Base-by-base conservation (phyloP, 1,140 invertebrate species). In the Meloidogyne chitwoodi region DNA sequence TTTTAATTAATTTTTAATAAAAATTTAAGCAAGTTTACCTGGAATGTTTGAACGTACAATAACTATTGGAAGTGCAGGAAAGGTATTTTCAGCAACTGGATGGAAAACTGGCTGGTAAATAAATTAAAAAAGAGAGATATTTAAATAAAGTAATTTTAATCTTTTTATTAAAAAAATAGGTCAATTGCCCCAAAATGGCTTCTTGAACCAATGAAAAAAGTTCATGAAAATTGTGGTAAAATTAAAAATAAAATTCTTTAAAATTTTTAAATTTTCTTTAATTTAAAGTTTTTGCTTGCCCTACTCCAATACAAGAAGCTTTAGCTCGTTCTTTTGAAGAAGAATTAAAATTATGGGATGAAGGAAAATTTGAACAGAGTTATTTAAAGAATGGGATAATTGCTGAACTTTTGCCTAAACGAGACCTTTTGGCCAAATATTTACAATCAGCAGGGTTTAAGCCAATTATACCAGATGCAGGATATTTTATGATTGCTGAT, bases 11-110 rank as follows among this genome's bases (percentile, higher is more conserved):
- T 19, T 16, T 19, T 22, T 19, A 48, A 29, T 27, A 10, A 71
- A 68, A 31, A 61, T 84, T 84, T 71, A 66, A 93, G 94, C 93
- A n/a, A 92, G 93, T 0, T 87, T 98, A 12, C 94, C 96, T 19
- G 94, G 90, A 6, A 99, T 99, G 96, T 99, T 93, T 92, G 94
- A 98, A 76, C 90, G 96, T 71, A 99, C 96, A 0, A 92, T 99
- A 26, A 98, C 96, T 0, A 92, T 99, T 83, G 95, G 96, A 0
- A 97, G 94, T 66, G 95, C 95, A 0, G 96, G 96, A 0, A 78
- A 78, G 44, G 64, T 44, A n/a, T 98, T 98, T 88, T 95, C 93
- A 80, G 93, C 95, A 5, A 99, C 96, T 6, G 96, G 96, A 3
- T 96, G 94, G 94, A 96, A 95, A 75, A 63, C 85, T 68, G 86